These are phyloP conservation scores for Rhynchophorus ferrugineus DNA, from an alignment of 1,140 invertebrate species.

Conservation along the genomic window DNA sequence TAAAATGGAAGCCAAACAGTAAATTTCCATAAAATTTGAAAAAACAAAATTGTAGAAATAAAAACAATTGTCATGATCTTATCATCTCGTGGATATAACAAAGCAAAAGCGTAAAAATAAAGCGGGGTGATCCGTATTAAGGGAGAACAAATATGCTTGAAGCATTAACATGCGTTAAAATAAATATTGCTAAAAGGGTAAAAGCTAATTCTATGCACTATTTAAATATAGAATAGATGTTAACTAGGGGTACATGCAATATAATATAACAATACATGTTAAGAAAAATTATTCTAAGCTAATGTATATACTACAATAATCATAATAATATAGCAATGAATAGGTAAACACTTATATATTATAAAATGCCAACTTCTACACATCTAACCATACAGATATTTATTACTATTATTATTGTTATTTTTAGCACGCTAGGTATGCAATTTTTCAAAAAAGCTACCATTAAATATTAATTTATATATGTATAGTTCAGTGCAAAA, in stretches of 20 bases:
- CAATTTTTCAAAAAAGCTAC: constrained; percentile 2
- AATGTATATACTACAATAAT: constrained; percentile 36
- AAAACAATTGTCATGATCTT: constrained; percentile 33
- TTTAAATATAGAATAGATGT: constrained; percentile 35
- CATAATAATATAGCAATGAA: constrained; percentile 31
- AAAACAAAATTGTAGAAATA: constrained; percentile 15
- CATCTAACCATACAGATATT: constrained; percentile 2
- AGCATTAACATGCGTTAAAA: constrained; percentile 17
- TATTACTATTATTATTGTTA: constrained; percentile 5
- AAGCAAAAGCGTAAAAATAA: constrained; percentile 22
- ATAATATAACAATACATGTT: constrained; percentile 38
- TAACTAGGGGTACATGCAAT: constrained; percentile 39
- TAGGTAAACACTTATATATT: constrained; percentile 10
- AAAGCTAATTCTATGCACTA: constrained; percentile 36
- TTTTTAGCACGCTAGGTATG: constrained; percentile 3
- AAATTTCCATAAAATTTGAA: constrained; percentile 16
- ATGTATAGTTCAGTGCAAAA: neutral
- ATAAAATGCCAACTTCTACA: constrained; percentile 11
- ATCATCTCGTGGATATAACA: constrained; percentile 17
- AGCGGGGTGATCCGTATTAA: constrained; percentile 3
- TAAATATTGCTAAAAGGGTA: constrained; percentile 26
- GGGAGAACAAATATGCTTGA: constrained; percentile 14
- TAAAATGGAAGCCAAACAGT: constrained; percentile 36
- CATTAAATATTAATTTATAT: constrained; percentile 1
- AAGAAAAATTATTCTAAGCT: constrained; percentile 39